Conservation (phyloP, 2,797 vertebrate species). For the Hephaestus fuliginosus region DNA sequence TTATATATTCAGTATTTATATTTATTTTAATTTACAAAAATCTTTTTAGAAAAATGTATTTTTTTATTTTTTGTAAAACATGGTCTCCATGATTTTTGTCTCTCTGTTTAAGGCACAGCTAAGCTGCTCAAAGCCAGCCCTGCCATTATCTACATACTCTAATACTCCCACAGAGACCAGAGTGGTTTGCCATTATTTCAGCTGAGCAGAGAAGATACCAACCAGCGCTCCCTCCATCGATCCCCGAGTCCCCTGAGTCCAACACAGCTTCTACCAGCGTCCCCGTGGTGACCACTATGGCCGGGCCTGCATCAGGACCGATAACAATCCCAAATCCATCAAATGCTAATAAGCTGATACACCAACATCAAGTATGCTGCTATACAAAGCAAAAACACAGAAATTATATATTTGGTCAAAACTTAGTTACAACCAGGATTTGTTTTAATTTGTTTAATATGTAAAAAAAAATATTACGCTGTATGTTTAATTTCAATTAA, state of each 20-base stretch:
- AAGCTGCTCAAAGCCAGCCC: conserved; percentile 35
- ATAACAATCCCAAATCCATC: conserved; percentile 57
- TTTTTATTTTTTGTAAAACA: not conserved
- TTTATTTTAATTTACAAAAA: not conserved
- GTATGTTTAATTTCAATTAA: too few species aligned
- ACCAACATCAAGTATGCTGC: not conserved
- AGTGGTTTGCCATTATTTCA: conserved; percentile 61
- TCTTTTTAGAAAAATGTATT: not conserved
- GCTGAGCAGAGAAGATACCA: conserved; percentile 59
- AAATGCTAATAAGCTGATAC: conserved; percentile 42
- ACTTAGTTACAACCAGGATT: not conserved
- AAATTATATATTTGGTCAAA: not conserved
- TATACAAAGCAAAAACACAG: not conserved
- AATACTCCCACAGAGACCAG: conserved; percentile 69
- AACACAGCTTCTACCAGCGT: conserved; percentile 15
- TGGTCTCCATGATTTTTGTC: not conserved
- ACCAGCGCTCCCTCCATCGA: conserved; percentile 57
- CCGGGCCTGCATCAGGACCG: conserved; percentile 36
- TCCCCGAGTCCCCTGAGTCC: conserved; percentile 54
- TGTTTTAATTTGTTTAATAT: not conserved
- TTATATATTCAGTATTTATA: too few species aligned
- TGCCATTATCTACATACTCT: conserved; percentile 55
- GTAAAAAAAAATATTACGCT: not conserved
- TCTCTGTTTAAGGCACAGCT: conserved; percentile 12
- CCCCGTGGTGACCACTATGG: conserved; percentile 23